A percentile compares a stretch with the other conserved stretches of the same genome.
phyloP scores from a whole-genome alignment of 2,113 vertebrate species.

The Limanda limanda region DNA sequence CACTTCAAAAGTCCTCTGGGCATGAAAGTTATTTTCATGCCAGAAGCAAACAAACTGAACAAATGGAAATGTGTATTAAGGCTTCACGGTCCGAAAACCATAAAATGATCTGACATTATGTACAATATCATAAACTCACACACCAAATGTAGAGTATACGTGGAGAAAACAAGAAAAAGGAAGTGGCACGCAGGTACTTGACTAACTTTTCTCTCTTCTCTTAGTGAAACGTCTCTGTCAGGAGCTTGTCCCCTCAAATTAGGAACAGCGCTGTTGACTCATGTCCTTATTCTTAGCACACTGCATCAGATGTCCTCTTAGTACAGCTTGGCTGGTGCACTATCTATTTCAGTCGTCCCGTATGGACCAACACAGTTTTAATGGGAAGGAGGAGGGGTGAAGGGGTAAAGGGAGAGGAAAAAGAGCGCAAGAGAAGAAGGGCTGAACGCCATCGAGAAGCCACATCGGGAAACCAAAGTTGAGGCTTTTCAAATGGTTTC shows the following conservation, averaged over 20 bases:
- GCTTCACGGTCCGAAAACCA: no score
- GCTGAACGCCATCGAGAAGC: neutral
- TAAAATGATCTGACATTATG: no score
- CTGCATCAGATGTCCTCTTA: conserved; percentile 60
- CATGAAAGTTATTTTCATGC: neutral
- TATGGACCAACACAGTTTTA: conserved; percentile 59
- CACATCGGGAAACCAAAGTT: neutral
- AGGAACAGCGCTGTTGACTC: conserved; percentile 57
- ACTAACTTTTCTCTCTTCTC: conserved; percentile 7
- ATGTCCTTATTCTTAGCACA: conserved; percentile 61
- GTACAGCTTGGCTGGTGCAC: conserved; percentile 46
- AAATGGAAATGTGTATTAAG: no score
- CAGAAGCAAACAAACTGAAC: neutral
- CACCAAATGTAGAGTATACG: neutral
- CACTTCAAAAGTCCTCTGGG: neutral
- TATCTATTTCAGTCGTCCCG: conserved; percentile 61
- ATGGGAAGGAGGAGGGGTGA: conserved; percentile 41
- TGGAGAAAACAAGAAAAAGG: neutral
- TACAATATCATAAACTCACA: neutral
- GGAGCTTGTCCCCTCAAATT: conserved; percentile 19
- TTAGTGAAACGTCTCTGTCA: conserved; percentile 31
- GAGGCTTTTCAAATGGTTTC: conserved; percentile 29
- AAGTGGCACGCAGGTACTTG: neutral
- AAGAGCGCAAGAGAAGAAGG: neutral
- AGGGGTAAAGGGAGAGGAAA: conserved; percentile 20